Base-by-base conservation (phyloP, 1,140 invertebrate species). In the Drosophila paulistorum region DNA sequence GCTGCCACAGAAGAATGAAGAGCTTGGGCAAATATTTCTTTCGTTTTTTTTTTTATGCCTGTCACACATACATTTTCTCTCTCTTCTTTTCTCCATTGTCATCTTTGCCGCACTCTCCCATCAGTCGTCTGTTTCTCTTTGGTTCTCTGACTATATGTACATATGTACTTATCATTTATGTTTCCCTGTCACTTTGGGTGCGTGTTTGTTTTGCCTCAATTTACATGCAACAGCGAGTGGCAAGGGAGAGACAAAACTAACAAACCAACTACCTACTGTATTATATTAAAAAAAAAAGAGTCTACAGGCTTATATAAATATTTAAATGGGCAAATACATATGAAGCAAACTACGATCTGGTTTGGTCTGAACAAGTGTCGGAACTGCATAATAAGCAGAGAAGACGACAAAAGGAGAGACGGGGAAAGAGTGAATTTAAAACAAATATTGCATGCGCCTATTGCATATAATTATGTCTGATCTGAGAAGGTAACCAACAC, bases 311-410 rank as follows among this genome's bases (percentile, higher is more conserved):
- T 79, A 42, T 64, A 71, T 76, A 79, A 85, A 86, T 85, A 86
- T 85, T 81, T 81, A 86, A 81, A 72, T 65, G 81, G 70, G 82
- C 75, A 75, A 71, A 81, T 79, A n/a, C n/a, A n/a, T n/a, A 68
- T 72, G 64, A 70, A 75, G 69, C 55, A 79, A 75, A 85, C 58
- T 85, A 65, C 71, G 73, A 68, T 68, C 54, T 66, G 30, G 48
- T 55, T 48, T 37, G 37, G 37, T 64, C 26, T 20, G 23, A 48
- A 7, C 64, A 73, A 51, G 42, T 58, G 63, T 55, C 37, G 23
- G 17, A 48, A 66, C 45, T 37, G 33, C 33, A 30, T 67, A 51
- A 30, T 55, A 61, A 67, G 33, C 35, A 60, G 30, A 57, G 63
- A 62, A 4, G 20, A 10, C 11, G 45, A 51, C 45, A 51, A 20